phyloP scores from a whole-genome alignment of 2,888 invertebrate genomes.

The Hofmannophila pseudospretella region DNA sequence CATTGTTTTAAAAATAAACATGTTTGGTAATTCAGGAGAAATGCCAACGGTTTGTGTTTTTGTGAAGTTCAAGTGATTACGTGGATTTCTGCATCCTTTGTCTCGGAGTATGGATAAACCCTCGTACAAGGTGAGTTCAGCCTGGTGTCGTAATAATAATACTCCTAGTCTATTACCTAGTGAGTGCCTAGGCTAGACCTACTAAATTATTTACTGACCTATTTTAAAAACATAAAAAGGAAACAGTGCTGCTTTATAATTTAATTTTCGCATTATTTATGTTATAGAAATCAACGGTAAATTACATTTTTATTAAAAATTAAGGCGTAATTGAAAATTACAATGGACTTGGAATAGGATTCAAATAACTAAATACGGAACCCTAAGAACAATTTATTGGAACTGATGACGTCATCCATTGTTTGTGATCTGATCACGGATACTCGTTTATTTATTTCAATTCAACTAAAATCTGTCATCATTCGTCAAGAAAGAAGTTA shows the following conservation, averaged over 20 bases:
- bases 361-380: neutral
- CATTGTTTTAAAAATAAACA: slow-evolving; percentile 35
- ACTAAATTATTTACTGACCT: too few species aligned
- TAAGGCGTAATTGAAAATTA: too few species aligned
- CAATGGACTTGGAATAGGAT: neutral
- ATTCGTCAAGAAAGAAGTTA: too few species aligned
- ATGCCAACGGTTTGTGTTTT: slow-evolving; percentile 28
- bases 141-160: too few species aligned
- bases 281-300: too few species aligned
- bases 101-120: slow-evolving; percentile 68
- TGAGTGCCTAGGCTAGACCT: too few species aligned
- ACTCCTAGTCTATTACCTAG: too few species aligned
- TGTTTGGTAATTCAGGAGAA: slow-evolving; percentile 19
- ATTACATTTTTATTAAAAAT: neutral
- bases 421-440: slow-evolving; percentile 22
- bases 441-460: too few species aligned
- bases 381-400: slow-evolving; percentile 17
- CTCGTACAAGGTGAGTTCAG: slow-evolving; percentile 59
- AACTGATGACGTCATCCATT: slow-evolving; percentile 54
- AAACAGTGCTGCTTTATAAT: too few species aligned
- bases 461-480: too few species aligned
- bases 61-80: slow-evolving; percentile 33
- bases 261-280: too few species aligned
- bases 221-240: too few species aligned
- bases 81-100: slow-evolving; percentile 34